Conservation (phyloP, 1,140 invertebrate species). For the Brachystomella parvula region DNA sequence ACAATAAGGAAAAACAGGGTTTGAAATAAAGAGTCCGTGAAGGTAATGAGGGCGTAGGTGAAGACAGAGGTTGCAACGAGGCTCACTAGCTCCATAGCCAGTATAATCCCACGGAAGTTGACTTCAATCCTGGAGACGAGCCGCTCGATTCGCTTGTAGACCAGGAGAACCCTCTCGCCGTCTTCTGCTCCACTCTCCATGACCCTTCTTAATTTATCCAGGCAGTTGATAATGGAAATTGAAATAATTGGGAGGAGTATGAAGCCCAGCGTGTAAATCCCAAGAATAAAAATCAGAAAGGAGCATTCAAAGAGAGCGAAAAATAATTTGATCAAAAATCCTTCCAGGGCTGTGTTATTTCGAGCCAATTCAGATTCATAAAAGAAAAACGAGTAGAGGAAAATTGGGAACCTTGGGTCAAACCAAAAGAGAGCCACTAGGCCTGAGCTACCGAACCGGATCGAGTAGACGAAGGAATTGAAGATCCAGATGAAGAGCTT, state of each 20-base stretch:
- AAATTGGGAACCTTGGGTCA: slow-evolving; percentile 2
- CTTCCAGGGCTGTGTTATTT: neutral
- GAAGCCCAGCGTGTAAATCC: slow-evolving; percentile 1
- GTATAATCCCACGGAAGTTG: neutral
- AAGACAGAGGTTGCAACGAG: neutral
- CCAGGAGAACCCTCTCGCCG: neutral
- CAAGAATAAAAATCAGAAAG: slow-evolving; percentile 3
- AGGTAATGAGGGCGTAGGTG: slow-evolving; percentile 3
- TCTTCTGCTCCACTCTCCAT: neutral
- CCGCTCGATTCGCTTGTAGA: neutral
- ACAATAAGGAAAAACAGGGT: slow-evolving; percentile 1
- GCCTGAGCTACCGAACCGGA: neutral
- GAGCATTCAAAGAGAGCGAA: slow-evolving; percentile 5
- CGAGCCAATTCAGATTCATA: neutral
- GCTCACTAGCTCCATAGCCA: slow-evolving; percentile 3
- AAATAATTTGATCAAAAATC: neutral
- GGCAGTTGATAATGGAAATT: neutral
- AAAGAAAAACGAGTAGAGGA: neutral
- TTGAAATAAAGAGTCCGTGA: neutral
- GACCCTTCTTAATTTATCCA: neutral
- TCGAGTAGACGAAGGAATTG: neutral
- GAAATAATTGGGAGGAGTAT: neutral
- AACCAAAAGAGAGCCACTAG: slow-evolving; percentile 1
- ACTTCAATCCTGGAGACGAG: neutral
- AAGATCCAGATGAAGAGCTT: neutral